phyloP scores from a whole-genome alignment of 2,113 vertebrate species.

The Entomyzon cyanotis region DNA sequence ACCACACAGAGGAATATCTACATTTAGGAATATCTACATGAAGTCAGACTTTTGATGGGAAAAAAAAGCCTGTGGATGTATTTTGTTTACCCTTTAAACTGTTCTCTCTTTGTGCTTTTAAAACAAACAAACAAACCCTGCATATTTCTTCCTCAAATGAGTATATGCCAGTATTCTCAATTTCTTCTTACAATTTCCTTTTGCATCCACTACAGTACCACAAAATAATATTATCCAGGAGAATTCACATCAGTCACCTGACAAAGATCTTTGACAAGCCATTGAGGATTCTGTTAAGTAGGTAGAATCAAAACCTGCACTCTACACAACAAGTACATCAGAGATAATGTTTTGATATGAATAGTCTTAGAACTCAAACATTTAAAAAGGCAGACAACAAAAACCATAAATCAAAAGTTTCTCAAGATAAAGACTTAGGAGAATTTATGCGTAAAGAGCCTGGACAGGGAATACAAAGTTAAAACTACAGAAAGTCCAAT shows the following conservation, averaged over 20 bases:
- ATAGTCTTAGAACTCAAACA: not conserved
- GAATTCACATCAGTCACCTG: not conserved
- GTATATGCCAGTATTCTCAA: not conserved
- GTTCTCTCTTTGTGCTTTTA: not conserved
- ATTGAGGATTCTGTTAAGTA: not conserved
- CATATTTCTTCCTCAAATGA: not conserved
- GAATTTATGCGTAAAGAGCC: not conserved
- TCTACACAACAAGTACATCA: not conserved
- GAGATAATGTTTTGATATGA: not conserved
- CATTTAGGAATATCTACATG: not conserved
- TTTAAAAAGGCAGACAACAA: not conserved
- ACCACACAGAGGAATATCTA: not conserved
- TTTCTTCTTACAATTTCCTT: not conserved
- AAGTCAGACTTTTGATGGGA: not conserved
- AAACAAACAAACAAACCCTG: accelerated
- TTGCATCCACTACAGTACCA: not conserved
- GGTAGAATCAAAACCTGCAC: not conserved
- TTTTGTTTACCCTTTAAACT: not conserved
- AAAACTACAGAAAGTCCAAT: not conserved
- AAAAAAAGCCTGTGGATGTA: not conserved
- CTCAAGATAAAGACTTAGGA: not conserved
- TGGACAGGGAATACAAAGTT: not conserved
- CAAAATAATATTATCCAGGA: not conserved
- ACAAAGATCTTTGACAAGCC: not conserved
- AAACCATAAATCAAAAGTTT: not conserved